Evolutionary conservation across 2,888 invertebrate species (phyloP), one percentile per base, ranked within the genome.

Genomic region (Mesorhabditis belari): DNA sequence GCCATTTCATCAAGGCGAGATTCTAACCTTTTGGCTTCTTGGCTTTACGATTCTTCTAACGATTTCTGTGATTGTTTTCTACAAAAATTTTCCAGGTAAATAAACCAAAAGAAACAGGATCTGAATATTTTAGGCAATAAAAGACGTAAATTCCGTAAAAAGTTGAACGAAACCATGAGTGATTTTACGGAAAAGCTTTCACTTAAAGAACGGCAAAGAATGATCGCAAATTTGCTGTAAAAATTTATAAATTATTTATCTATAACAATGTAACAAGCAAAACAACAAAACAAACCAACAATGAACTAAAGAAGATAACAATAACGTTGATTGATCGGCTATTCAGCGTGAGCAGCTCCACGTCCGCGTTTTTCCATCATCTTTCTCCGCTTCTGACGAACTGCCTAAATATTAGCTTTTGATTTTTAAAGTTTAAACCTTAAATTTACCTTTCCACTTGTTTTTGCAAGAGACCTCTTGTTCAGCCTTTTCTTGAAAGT

Each of bases 401-500:
- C 44, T n/a, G 44, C 12, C n/a, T n/a, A n/a, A n/a, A n/a, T n/a
- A n/a, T n/a, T n/a, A n/a, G n/a, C n/a, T n/a, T n/a, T n/a, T n/a
- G n/a, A n/a, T n/a, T n/a, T 58, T 52, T 58, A 51, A 25, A 51
- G 50, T 52, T 58, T 49, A 35, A 58, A 51, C 58, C n/a, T n/a
- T n/a, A n/a, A n/a, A n/a, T n/a, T 58, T 52, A 27, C 29, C 44
- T 54, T 60, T 44, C 21, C 21, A 28, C 50, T 60, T 49, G 55
- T 50, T 26, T 49, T 50, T n/a, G 51, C 51, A 6, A 50, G 51
- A 1, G 51, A 50, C 6, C 51, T n/a, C 51, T 50, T 50, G 51
- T 71, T 71, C 12, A 60, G 60, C 4, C 68, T 65, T 52, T 62
- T 65, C 12, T 64, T 59, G 49, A 69, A 66, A 56, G 66, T 64